Conservation (phyloP, 2,888 invertebrate genomes). For the Lampropteryx suffumata region DNA sequence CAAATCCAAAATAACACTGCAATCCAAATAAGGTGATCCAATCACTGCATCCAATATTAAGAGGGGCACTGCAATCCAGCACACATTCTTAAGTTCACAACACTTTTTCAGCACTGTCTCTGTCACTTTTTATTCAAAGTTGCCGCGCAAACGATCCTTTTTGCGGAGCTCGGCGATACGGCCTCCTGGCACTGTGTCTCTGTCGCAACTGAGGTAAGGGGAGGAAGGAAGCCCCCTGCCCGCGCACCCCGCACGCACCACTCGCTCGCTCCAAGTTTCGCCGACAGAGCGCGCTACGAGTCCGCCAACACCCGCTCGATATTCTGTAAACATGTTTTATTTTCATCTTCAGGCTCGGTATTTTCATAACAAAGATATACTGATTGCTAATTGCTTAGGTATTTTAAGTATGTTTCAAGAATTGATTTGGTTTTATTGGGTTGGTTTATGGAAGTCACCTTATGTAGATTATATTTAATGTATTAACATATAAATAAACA, state of each 20-base stretch:
- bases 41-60: constrained; percentile 76
- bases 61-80: constrained; percentile 74
- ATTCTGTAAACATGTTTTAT: constrained; percentile 80
- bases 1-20: constrained; percentile 71
- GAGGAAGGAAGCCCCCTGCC: constrained; percentile 57
- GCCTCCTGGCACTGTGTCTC: constrained; percentile 52
- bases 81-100: constrained; percentile 56
- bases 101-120: constrained; percentile 61
- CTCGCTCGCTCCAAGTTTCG: constrained; percentile 40
- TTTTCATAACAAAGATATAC: constrained; percentile 46
- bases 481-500: no score
- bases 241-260: constrained; percentile 60
- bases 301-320: constrained; percentile 74
- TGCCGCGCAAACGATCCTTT: constrained; percentile 74
- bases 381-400: neutral
- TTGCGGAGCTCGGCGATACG: constrained; percentile 51
- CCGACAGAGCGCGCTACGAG: constrained; percentile 78
- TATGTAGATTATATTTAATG: no score
- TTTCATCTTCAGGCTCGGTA: constrained; percentile 60
- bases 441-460: no score
- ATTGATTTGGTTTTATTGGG: no score
- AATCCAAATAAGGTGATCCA: constrained; percentile 75
- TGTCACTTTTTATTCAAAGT: constrained; percentile 59
- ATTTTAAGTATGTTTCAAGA: neutral
- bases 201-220: constrained; percentile 75